Conservation (phyloP, 2,797 vertebrate species). For the Clarias fuscus region DNA sequence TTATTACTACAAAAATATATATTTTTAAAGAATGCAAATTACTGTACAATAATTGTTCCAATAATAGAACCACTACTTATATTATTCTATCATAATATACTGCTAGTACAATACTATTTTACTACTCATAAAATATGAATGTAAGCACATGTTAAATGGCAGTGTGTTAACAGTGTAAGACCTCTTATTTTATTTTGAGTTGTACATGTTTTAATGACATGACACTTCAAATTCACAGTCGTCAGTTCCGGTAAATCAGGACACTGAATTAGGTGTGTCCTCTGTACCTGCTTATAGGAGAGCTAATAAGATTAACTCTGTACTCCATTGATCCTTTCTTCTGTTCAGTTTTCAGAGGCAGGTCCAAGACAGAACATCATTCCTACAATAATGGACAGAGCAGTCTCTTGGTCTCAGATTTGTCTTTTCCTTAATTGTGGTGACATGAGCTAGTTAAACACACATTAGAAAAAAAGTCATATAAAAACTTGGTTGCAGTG, state of each 20-base stretch:
- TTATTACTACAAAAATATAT: not conserved
- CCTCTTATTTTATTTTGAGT: slow-evolving; percentile 10
- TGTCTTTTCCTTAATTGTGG: slow-evolving; percentile 24
- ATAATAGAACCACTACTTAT: no score
- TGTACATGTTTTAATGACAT: slow-evolving; percentile 28
- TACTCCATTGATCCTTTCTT: not conserved
- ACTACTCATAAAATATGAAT: no score
- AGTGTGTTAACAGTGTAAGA: not conserved
- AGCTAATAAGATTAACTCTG: slow-evolving; percentile 18
- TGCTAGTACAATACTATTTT: no score
- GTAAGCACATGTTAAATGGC: no score
- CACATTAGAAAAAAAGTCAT: not conserved
- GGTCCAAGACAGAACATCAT: slow-evolving; percentile 29
- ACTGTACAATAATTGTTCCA: not conserved
- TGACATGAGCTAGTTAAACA: slow-evolving; percentile 41
- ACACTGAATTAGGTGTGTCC: not conserved
- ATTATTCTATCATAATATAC: no score
- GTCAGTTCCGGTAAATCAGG: not conserved
- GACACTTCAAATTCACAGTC: slow-evolving; percentile 20
- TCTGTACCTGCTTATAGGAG: slow-evolving; percentile 7
- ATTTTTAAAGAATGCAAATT: not conserved
- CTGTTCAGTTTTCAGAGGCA: slow-evolving; percentile 1
- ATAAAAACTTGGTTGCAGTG: slow-evolving; percentile 10
- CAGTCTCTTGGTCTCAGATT: not conserved
- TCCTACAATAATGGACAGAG: not conserved